Evolutionary conservation across 2,888 invertebrate genomes (phyloP), one percentile per base, ranked within the genome.

Genomic region (Romanomermis culicivorax): DNA sequence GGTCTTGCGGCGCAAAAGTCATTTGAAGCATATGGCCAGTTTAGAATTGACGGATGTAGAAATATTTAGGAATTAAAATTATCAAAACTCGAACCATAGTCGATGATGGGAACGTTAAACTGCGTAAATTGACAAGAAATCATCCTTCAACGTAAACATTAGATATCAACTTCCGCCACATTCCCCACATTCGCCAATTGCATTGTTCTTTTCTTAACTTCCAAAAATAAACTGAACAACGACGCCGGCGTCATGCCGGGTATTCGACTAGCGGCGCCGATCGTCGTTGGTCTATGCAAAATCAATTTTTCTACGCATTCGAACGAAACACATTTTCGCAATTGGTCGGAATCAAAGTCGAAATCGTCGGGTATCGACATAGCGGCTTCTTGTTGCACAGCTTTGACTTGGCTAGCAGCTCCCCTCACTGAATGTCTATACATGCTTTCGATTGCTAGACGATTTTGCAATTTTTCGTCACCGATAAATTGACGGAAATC

Each of bases 301-400:
- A 62, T 61, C 54, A 68, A 51, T 52, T 66, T 68, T 55, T 68
- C 68, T 23, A 61, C 55, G 30, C 65, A 61, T 56, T 68, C 68
- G 51, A 60, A 23, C n/a, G 58, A 59, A 26, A 45, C 7, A 11
- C 17, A 11, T 17, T 24, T n/a, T 2, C 54, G 14, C 25, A 58
- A 53, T 23, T 58, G 36, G 7, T 20, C n/a, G 2, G 29, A 17
- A 11, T 43, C 11, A 43, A 45, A 60, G 29, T 59, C 54, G n/a
- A 59, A n/a, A 36, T 45, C 24, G 17, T 51, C 53, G n/a, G 58
- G 57, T n/a, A 57, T 29, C 17, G 26, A 2, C 23, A 58, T 2
- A 14, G 2, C 17, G 11, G 55, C 53, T 42, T 58, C 60, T 42
- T 36, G 24, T 27, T 43, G 48, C 1, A 59, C 42, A 23, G 27